These are phyloP conservation scores for Tetranychus piercei DNA, from an alignment of 2,888 invertebrate genomes.

Conservation along the genomic window DNA sequence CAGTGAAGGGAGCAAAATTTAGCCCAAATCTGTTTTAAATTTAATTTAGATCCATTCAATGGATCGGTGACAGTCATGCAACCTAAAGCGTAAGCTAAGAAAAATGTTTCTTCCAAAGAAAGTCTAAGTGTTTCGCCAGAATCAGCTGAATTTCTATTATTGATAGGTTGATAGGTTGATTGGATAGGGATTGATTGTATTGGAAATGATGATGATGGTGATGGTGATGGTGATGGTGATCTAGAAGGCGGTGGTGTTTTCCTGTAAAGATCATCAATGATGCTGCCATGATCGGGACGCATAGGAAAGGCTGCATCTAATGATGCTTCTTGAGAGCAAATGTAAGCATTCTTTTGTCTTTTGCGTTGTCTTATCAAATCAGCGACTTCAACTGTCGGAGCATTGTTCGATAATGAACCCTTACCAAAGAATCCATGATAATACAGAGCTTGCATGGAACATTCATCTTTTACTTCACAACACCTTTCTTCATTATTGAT, in stretches of 20 bases:
- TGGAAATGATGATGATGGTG: background rate
- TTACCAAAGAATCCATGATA: conserved; percentile 8
- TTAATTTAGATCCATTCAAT: conserved; percentile 4
- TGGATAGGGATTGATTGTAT: background rate
- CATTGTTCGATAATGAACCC: conserved; percentile 13
- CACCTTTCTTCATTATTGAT: conserved; percentile 3
- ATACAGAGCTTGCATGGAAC: conserved; percentile 8
- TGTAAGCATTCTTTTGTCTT: background rate
- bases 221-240: background rate
- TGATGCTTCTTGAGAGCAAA: background rate
- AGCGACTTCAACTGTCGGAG: conserved; percentile 4
- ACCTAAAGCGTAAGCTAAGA: conserved; percentile 20
- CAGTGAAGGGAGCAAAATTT: conserved; percentile 34
- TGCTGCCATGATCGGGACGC: background rate
- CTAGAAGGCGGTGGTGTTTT: background rate
- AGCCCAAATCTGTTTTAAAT: conserved; percentile 23
- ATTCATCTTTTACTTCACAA: background rate
- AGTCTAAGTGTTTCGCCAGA: conserved; percentile 12
- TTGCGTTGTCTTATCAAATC: background rate
- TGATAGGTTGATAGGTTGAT: background rate
- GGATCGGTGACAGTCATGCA: conserved; percentile 10
- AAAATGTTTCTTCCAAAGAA: conserved; percentile 19
- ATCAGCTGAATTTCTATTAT: background rate
- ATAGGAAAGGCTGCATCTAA: background rate
- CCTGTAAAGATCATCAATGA: background rate